Evolutionary conservation across 2,113 vertebrate species (phyloP).

Genomic region (Neotragus moschatus): DNA sequence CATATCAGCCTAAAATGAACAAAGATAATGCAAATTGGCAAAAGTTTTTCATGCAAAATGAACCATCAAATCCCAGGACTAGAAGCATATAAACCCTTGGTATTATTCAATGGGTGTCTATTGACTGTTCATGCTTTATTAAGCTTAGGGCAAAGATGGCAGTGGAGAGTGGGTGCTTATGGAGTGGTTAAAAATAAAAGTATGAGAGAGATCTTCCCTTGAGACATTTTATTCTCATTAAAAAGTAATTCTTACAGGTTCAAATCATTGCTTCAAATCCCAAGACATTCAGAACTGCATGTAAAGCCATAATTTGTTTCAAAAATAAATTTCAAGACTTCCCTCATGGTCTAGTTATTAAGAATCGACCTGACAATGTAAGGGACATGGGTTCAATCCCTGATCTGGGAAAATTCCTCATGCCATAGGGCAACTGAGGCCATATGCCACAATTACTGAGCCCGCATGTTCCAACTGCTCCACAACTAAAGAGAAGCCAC

Average conservation of each 20-base stretch:
- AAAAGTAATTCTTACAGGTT: neutral
- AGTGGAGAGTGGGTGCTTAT: neutral
- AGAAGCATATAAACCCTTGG: neutral
- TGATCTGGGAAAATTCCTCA: neutral
- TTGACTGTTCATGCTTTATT: neutral
- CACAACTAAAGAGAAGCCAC: neutral
- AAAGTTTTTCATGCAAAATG: neutral
- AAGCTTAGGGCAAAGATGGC: neutral
- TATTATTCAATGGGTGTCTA: neutral
- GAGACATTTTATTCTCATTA: neutral
- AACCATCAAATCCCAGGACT: neutral
- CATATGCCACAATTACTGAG: neutral
- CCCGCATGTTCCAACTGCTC: neutral
- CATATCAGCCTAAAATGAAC: neutral
- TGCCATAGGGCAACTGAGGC: neutral
- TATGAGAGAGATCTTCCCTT: neutral
- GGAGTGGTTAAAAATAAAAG: neutral
- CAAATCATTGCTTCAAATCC: neutral
- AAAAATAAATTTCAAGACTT: neutral
- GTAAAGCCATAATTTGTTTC: neutral
- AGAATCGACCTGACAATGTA: neutral
- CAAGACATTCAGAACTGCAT: neutral
- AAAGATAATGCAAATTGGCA: neutral
- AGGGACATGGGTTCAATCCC: neutral
- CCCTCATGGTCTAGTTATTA: neutral